Evolutionary conservation across 2,113 vertebrate species (phyloP), one percentile per base, ranked within the genome.

Genomic region (Apistogramma diplotaenia): DNA sequence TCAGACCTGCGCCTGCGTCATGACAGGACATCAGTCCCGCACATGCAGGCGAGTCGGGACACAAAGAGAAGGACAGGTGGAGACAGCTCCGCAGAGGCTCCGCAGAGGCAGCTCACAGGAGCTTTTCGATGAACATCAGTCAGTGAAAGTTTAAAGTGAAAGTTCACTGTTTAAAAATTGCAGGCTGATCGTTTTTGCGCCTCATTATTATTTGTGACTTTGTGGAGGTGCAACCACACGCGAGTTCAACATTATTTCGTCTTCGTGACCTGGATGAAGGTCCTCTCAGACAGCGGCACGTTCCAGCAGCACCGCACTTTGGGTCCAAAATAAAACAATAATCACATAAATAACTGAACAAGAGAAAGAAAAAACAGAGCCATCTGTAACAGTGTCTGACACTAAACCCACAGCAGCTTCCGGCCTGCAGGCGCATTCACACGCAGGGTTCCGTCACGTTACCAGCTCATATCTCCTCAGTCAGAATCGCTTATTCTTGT

Each of bases 401-500:
- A 27, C 62, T 46, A 46, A 67, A 46, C 8, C 1, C 62, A 8
- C 3, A 29, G 15, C 37, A 67, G 15, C 37, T 15, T 67, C 15
- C 40, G 15, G 40, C 13, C 40, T 43, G 8, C 0, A 65, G 9
- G 25, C 15, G 23, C 0, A 25, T 40, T 62, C 33, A 25, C 13
- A 40, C 4, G 25, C 35, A 37, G 13, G 13, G 18, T 27, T 65
- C n/a, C n/a, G n/a, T n/a, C n/a, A n/a, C n/a, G n/a, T n/a, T n/a
- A n/a, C n/a, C n/a, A n/a, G n/a, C n/a, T 43, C 37, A 25, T 5
- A 46, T 46, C 0, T 49, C 27, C 16, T 29, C 40, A 49, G 23
- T 0, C 0, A 49, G 11, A 29, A 0, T 4, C 0, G 23, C 15
- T 29, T 13, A 35, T 29, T 49, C 16, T 29, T 12, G 23, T 49